These are phyloP conservation scores for Coelopa pilipes DNA, from an alignment of 2,888 invertebrate genomes.

Conservation along the genomic window DNA sequence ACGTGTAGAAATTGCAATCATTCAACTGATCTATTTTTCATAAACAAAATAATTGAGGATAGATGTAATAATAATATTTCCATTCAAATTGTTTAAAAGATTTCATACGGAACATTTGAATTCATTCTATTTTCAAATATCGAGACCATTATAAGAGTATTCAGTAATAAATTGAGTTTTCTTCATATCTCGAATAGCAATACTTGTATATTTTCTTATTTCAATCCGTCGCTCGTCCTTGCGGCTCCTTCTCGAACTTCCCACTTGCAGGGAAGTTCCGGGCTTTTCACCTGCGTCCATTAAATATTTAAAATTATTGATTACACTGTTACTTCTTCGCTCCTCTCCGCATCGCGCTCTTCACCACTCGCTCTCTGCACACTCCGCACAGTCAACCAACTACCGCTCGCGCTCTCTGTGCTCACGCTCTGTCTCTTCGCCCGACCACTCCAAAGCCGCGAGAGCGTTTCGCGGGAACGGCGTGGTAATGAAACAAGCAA, in stretches of 20 bases:
- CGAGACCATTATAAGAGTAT: too few relatives aligned
- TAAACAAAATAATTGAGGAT: too few relatives aligned
- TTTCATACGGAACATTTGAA: too few relatives aligned
- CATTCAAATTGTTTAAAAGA: too few relatives aligned
- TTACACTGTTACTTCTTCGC: slow-evolving; percentile 50
- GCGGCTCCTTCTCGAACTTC: background rate
- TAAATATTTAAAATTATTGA: slow-evolving; percentile 66
- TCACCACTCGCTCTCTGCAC: background rate
- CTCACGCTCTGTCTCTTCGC: background rate
- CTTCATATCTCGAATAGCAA: background rate
- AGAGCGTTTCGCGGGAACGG: background rate
- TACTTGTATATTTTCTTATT: too few relatives aligned
- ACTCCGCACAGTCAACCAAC: background rate
- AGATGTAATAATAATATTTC: too few relatives aligned
- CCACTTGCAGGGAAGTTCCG: background rate
- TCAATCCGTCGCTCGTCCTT: too few relatives aligned
- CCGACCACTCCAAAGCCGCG: background rate
- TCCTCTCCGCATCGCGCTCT: slow-evolving; percentile 7
- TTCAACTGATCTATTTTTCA: too few relatives aligned
- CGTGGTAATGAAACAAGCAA: slow-evolving; percentile 13
- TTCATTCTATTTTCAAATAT: too few relatives aligned
- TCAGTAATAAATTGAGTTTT: too few relatives aligned
- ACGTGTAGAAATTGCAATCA: too few relatives aligned
- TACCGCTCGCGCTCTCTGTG: background rate
- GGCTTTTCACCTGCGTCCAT: slow-evolving; percentile 53